Conservation (phyloP, 2,888 invertebrate genomes). For the Ommatoiulus sabulosus region DNA sequence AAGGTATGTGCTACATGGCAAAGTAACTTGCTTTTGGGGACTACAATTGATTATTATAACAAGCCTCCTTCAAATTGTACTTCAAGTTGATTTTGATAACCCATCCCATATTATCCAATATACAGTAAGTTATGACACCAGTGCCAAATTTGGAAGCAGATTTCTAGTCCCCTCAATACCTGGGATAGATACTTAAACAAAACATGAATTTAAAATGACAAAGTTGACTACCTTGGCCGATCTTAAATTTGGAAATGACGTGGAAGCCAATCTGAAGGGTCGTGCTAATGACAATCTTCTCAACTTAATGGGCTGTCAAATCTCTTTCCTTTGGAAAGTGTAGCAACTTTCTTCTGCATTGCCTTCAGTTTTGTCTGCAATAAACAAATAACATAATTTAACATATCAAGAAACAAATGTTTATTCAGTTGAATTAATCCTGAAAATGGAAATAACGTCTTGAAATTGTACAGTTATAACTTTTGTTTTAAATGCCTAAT, state of each 20-base stretch:
- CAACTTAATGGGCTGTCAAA: conserved; percentile 45
- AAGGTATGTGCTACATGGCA: neutral
- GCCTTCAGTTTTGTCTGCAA: conserved; percentile 81
- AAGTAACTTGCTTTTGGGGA: neutral
- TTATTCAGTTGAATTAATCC: neutral
- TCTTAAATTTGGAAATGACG: neutral
- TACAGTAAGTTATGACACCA: neutral
- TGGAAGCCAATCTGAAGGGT: conserved; percentile 19
- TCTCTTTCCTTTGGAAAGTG: conserved; percentile 81
- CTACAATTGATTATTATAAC: neutral
- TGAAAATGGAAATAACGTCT: neutral
- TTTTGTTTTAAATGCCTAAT: too few relatives aligned
- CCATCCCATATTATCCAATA: neutral
- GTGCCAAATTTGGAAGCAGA: conserved; percentile 11
- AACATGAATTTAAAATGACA: conserved; percentile 18
- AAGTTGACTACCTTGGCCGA: conserved; percentile 27
- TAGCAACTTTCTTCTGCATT: conserved; percentile 86
- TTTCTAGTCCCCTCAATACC: neutral
- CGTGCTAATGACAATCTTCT: conserved; percentile 27
- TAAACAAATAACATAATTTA: neutral
- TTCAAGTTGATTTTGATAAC: neutral
- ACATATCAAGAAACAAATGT: neutral
- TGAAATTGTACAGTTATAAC: neutral
- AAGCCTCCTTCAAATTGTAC: neutral
- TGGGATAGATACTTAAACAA: neutral